Evolutionary conservation across 2,113 vertebrate species (phyloP).

Genomic region (Terrapene triunguis): DNA sequence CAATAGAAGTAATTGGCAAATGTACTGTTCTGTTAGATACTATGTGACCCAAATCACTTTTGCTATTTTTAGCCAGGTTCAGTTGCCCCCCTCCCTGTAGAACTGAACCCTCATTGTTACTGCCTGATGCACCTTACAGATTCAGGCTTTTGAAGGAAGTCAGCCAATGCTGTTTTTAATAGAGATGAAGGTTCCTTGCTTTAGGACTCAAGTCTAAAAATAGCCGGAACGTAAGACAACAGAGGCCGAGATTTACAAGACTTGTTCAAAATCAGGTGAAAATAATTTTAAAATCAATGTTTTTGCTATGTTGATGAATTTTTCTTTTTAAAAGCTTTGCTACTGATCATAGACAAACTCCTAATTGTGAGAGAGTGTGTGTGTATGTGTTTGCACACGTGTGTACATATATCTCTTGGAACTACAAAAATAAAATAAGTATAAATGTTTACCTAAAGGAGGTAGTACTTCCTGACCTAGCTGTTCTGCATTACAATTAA

Average conservation of each 20-base stretch:
- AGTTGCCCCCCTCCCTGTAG: neutral
- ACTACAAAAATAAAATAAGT: neutral
- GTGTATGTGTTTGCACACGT: neutral
- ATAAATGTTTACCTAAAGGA: neutral
- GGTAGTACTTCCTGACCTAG: neutral
- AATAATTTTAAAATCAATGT: neutral
- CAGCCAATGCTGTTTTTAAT: neutral
- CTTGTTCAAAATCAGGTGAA: neutral
- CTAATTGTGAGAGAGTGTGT: neutral
- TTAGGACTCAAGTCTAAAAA: neutral
- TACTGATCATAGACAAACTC: neutral
- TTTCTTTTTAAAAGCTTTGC: neutral
- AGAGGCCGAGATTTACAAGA: neutral
- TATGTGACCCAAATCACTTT: neutral
- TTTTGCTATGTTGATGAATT: accelerated
- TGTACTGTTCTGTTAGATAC: neutral
- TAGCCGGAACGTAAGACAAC: neutral
- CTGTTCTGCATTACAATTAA: neutral
- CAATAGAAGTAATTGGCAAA: constrained; percentile 11
- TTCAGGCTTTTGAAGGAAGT: constrained; percentile 21
- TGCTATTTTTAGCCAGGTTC: neutral
- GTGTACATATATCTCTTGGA: neutral
- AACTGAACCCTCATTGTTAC: neutral
- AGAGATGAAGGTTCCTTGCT: neutral
- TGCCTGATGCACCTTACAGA: neutral